Base-by-base conservation (phyloP, 1,140 invertebrate species). In the Asbolus verrucosus region DNA sequence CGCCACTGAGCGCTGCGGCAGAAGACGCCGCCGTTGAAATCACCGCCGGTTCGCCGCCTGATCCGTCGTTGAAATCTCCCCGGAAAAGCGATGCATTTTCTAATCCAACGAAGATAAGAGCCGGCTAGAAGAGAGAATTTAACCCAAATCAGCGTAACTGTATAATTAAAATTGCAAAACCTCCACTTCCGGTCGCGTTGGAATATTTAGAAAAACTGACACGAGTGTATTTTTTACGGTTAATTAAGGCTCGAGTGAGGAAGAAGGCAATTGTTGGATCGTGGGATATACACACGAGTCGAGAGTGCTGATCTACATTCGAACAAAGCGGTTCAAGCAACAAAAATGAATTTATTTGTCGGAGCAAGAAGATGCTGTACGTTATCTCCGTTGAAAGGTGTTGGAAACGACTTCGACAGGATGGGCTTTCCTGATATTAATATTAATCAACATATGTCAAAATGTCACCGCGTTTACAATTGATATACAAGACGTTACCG, bases 251-350 rank as follows among this genome's bases (percentile, higher is more conserved):
- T 41, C 19, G 38, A 39, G 54, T 30, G 39, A 69, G 67, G 67
- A 69, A 69, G 67, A 69, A 69, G 50, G 59, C 67, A 69, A 69
- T 69, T 69, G 67, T 69, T 61, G 33, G 39, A 31, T 46, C 67
- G 67, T 69, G 67, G 59, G 67, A 69, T 54, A 62, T 33, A 15
- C 19, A n/a, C n/a, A n/a, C n/a, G n/a, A 24, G n/a, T 36, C 33
- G 19, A 21, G 61, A n/a, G 59, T 62, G 24, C 36, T 19, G 59
- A 36, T 62, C 31, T 31, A 36, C 24, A 41, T 19, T n/a, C 39
- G 33, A 3, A 36, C 59, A 36, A 31, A 62, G 59, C 59, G 59
- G 3, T 27, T 3, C 24, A 8, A 8, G 3, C 15, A 38, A 15
- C 24, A 33, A 14, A 36, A 61, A 61, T 61, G 11, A 36, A 46